A percentile compares a stretch with the other conserved stretches of the same genome.
Evolutionary conservation across 2,113 vertebrate genomes (phyloP).

Genomic region (Campylomormyrus tamandua): DNA sequence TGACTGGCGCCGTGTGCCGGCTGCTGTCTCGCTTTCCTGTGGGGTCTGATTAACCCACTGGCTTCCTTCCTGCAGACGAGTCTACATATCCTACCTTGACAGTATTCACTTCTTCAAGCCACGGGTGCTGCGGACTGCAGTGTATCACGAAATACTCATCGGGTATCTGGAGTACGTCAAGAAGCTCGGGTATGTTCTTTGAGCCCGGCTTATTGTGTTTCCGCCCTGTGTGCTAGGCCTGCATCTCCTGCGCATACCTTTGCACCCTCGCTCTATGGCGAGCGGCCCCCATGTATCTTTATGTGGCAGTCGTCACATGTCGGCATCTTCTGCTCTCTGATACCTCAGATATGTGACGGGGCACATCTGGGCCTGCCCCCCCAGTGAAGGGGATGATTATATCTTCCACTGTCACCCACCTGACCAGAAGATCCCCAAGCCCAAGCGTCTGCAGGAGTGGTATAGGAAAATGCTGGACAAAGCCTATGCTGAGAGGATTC

Average conservation of each 20-base stretch:
- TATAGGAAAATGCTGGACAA: conserved; percentile 99
- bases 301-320: neutral
- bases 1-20: too few species aligned
- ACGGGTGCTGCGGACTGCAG: conserved; percentile 84
- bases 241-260: too few species aligned
- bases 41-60: neutral
- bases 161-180: conserved; percentile 97
- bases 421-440: conserved; percentile 98
- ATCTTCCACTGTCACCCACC: conserved; percentile 97
- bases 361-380: conserved; percentile 98
- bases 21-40: neutral
- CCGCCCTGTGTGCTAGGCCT: neutral
- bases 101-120: conserved; percentile 99
- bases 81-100: conserved; percentile 98
- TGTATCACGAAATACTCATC: conserved; percentile 98
- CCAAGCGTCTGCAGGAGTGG: conserved; percentile 96
- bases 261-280: too few species aligned
- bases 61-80: conserved; percentile 64
- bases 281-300: neutral
- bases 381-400: conserved; percentile 96
- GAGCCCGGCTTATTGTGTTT: neutral
- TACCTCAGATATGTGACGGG: conserved; percentile 79
- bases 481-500: conserved; percentile 90
- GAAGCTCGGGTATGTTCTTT: conserved; percentile 80
- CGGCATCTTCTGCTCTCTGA: neutral